phyloP scores from a whole-genome alignment of 2,797 vertebrate genomes.

The Cuniculus paca region DNA sequence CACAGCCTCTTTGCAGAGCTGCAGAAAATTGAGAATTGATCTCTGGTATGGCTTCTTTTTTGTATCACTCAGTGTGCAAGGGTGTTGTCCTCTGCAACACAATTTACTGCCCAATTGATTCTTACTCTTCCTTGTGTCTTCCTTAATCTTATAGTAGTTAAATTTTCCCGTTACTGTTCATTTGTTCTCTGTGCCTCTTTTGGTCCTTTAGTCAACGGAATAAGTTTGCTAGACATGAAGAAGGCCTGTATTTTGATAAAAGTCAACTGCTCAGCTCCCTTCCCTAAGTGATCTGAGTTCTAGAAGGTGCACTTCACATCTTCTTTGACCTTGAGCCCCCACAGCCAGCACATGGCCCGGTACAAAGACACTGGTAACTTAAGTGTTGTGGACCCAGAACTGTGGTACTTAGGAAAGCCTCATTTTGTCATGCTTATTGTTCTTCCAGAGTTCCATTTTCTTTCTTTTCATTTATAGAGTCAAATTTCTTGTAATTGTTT shows the following conservation, averaged over 20 bases:
- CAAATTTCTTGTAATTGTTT: slow-evolving; percentile 37
- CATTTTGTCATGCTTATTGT: neutral
- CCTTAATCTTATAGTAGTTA: slow-evolving; percentile 35
- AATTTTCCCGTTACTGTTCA: slow-evolving; percentile 13
- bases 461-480: neutral
- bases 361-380: neutral
- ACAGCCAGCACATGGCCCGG: neutral
- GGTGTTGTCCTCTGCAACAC: neutral
- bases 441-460: neutral
- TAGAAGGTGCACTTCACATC: neutral
- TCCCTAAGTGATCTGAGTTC: neutral
- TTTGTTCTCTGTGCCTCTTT: slow-evolving; percentile 67
- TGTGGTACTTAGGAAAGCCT: neutral
- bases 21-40: slow-evolving; percentile 59
- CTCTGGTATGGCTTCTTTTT: neutral
- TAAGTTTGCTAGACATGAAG: neutral
- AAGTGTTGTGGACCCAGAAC: neutral
- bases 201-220: neutral
- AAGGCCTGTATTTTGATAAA: neutral
- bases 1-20: neutral
- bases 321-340: neutral
- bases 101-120: slow-evolving; percentile 51
- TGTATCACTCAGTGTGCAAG: neutral
- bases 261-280: neutral
- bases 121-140: slow-evolving; percentile 49